Conservation (phyloP, 2,113 vertebrate genomes). For the Balaeniceps rex region DNA sequence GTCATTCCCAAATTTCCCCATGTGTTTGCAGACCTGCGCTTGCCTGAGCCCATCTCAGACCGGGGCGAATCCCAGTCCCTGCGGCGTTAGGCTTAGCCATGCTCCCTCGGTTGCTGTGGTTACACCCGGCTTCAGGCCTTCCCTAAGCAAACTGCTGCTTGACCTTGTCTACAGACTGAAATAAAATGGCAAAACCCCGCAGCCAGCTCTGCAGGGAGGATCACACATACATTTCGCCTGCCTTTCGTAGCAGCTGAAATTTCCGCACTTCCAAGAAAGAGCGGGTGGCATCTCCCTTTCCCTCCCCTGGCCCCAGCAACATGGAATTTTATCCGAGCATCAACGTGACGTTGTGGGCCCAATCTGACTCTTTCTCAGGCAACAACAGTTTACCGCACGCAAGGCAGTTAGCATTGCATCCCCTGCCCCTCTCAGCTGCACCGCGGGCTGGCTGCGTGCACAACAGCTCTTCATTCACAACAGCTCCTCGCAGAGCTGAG, state of each 20-base stretch:
- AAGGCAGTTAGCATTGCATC: neutral
- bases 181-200: neutral
- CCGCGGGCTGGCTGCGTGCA: neutral
- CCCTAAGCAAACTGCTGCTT: neutral
- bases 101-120: neutral
- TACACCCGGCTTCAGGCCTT: neutral
- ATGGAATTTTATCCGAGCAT: neutral
- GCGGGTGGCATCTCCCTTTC: neutral
- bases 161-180: neutral
- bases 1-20: neutral
- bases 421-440: neutral
- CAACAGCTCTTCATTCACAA: neutral
- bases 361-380: neutral
- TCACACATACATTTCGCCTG: neutral
- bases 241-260: neutral
- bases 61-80: neutral
- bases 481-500: neutral
- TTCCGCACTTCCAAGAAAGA: rapidly evolving
- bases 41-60: neutral
- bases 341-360: rapidly evolving
- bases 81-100: neutral
- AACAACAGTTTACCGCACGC: too few relatives aligned
- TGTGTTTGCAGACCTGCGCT: neutral
- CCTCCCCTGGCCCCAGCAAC: neutral
- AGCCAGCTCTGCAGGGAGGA: neutral